Conservation (phyloP, 2,113 vertebrate genomes). For the Abramis brama region DNA sequence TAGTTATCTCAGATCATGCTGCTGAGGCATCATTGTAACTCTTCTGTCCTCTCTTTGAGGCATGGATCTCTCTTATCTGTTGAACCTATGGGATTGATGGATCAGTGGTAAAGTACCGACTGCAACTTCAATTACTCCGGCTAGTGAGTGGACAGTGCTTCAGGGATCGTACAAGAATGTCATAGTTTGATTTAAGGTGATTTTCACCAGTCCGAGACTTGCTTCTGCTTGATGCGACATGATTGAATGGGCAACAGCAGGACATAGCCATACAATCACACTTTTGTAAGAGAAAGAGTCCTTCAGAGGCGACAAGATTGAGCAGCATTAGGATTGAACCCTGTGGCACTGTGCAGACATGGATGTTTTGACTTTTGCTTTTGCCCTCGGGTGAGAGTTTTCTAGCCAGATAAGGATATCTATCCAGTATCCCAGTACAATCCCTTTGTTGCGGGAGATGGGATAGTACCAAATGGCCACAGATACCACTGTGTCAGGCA, state of each 20-base stretch:
- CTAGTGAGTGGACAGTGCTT: constrained; percentile 9
- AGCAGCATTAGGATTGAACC: neutral
- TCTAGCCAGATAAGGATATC: neutral
- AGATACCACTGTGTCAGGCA: constrained; percentile 28
- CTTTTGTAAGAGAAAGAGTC: constrained; percentile 41
- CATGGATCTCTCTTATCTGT: constrained; percentile 26
- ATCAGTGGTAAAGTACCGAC: neutral
- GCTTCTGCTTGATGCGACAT: constrained; percentile 10
- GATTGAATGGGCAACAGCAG: constrained; percentile 39
- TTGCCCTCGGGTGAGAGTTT: neutral
- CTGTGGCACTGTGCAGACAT: constrained; percentile 1
- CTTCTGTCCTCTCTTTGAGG: constrained; percentile 32
- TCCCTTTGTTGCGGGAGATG: neutral
- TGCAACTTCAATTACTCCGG: constrained; percentile 3
- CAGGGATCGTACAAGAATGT: constrained; percentile 30
- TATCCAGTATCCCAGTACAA: constrained; percentile 3
- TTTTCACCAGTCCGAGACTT: constrained; percentile 24
- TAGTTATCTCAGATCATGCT: constrained; percentile 24
- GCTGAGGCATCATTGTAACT: constrained; percentile 35
- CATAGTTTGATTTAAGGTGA: neutral
- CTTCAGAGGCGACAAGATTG: neutral
- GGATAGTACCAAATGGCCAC: constrained; percentile 5
- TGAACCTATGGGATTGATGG: constrained; percentile 13
- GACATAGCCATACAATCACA: constrained; percentile 57
- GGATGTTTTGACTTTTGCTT: constrained; percentile 15